Percentiles rank a stretch among this genome's conserved stretches.
Evolutionary conservation across 2,888 invertebrate genomes (phyloP).

Genomic region (Gastrophysa polygoni): DNA sequence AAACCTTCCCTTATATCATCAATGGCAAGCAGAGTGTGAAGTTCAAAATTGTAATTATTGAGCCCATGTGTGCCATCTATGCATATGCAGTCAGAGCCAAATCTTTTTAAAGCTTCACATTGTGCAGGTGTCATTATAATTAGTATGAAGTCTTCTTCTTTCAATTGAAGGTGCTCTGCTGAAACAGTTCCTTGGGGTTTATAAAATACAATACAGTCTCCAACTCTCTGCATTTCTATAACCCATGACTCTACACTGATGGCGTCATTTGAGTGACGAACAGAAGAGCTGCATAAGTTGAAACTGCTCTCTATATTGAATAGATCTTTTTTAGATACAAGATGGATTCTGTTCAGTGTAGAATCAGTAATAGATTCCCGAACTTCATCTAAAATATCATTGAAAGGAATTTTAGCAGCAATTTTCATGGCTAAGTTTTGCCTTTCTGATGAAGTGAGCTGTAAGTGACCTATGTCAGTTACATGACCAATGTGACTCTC

Average conservation of each 20-base stretch:
- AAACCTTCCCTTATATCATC: slow-evolving; percentile 40
- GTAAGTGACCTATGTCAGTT: slow-evolving; percentile 18
- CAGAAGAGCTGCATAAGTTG: background rate
- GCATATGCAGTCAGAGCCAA: slow-evolving; percentile 39
- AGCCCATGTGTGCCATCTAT: slow-evolving; percentile 41
- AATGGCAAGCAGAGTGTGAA: slow-evolving; percentile 34
- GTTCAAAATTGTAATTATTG: slow-evolving; percentile 36
- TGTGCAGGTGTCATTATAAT: slow-evolving; percentile 32
- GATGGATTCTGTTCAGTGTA: slow-evolving; percentile 18
- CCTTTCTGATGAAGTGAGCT: slow-evolving; percentile 17
- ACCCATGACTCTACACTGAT: slow-evolving; percentile 14
- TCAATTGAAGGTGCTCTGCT: slow-evolving; percentile 29
- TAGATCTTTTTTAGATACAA: slow-evolving; percentile 22
- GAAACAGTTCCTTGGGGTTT: slow-evolving; percentile 30
- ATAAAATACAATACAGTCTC: slow-evolving; percentile 30
- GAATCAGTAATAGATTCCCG: background rate
- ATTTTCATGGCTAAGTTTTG: slow-evolving; percentile 25
- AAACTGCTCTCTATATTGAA: slow-evolving; percentile 18
- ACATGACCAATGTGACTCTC: slow-evolving; percentile 20
- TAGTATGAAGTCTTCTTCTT: slow-evolving; percentile 40
- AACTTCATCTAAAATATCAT: slow-evolving; percentile 21
- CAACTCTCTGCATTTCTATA: slow-evolving; percentile 8
- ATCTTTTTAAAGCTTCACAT: slow-evolving; percentile 38
- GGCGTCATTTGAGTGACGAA: slow-evolving; percentile 19
- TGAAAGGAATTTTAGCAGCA: slow-evolving; percentile 22